These are phyloP conservation scores for Hemicentrotus pulcherrimus DNA, from an alignment of 35 echinoderm and acorn worm genomes.

Conservation along the genomic window DNA sequence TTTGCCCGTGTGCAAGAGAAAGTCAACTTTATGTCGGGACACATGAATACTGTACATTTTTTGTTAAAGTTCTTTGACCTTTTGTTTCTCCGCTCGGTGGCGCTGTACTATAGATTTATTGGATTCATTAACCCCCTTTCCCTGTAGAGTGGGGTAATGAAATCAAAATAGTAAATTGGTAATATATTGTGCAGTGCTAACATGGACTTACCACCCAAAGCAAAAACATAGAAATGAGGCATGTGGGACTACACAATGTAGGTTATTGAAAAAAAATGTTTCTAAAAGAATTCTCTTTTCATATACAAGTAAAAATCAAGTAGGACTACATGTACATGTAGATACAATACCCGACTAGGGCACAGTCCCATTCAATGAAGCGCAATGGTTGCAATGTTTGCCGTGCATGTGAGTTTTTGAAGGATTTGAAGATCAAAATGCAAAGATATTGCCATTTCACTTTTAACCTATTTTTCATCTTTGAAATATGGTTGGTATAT, in stretches of 20 bases:
- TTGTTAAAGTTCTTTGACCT: not conserved
- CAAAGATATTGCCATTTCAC: not conserved
- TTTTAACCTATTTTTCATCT: not conserved
- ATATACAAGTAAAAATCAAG: too few relatives aligned
- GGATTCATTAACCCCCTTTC: slow-evolving; percentile 16
- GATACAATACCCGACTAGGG: not conserved
- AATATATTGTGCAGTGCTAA: slow-evolving; percentile 19
- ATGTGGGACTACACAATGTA: not conserved
- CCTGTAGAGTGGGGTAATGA: not conserved
- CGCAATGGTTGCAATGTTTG: not conserved
- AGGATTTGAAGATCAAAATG: not conserved
- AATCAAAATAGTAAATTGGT: slow-evolving; percentile 20
- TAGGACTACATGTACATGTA: not conserved
- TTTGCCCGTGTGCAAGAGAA: not conserved
- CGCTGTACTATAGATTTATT: slow-evolving; percentile 11
- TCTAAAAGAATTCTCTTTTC: not conserved
- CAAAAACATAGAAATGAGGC: not conserved
- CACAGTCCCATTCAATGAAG: not conserved
- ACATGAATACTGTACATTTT: not conserved
- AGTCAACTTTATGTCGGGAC: not conserved
- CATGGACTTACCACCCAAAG: not conserved
- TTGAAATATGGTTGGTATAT: not conserved
- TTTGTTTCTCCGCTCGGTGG: not conserved
- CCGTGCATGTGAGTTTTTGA: not conserved
- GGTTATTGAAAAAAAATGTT: not conserved